Conservation (phyloP, 2,888 invertebrate genomes). For the Lasioglossum vierecki region DNA sequence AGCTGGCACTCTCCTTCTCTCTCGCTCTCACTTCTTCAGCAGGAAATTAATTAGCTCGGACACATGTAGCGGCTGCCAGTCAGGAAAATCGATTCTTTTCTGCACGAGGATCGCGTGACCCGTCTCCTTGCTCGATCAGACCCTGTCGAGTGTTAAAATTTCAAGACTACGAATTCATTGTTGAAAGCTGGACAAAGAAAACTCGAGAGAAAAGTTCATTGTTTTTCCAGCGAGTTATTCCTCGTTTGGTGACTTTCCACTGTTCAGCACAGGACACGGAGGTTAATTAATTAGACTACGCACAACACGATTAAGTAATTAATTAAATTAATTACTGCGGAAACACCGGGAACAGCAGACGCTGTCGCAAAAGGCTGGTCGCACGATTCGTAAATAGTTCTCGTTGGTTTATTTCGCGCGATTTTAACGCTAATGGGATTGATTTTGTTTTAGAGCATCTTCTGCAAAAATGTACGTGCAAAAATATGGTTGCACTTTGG, state of each 20-base stretch:
- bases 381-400: not conserved
- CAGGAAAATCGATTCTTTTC: constrained; percentile 17
- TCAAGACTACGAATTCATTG: not conserved
- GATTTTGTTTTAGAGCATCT: not conserved
- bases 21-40: not conserved
- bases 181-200: not conserved
- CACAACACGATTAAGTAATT: not conserved
- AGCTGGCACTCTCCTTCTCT: not conserved
- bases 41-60: constrained; percentile 20
- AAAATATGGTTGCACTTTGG: not conserved
- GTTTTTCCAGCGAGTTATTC: not conserved
- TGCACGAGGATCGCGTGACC: constrained; percentile 6
- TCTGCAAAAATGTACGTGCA: not conserved
- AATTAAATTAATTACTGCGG: not conserved
- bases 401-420: not conserved
- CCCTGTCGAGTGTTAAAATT: not conserved
- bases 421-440: not conserved
- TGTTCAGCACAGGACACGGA: not conserved
- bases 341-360: not conserved
- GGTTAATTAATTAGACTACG: not conserved
- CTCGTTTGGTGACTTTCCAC: not conserved
- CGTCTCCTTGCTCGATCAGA: not conserved
- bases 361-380: not conserved
- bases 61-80: constrained; percentile 2
- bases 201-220: not conserved